Conservation (phyloP, 35 echinoderm and acorn worm genomes). For the Ophiothrix spiculata region DNA sequence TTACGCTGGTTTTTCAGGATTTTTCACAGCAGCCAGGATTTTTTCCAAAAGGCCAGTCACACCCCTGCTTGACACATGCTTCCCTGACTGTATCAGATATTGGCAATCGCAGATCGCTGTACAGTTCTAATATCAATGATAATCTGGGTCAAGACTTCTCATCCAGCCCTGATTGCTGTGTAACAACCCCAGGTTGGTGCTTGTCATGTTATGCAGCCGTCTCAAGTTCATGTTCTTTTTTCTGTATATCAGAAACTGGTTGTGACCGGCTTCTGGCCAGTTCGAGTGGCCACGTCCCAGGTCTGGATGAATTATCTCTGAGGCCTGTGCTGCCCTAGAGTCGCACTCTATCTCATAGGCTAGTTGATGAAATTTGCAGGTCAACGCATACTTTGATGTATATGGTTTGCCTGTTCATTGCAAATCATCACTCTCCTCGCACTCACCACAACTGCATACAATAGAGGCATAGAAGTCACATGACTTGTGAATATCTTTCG, state of each 20-base stretch:
- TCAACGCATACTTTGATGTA: background rate
- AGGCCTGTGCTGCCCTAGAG: background rate
- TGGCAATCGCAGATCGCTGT: background rate
- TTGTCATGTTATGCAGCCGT: background rate
- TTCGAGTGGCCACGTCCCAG: background rate
- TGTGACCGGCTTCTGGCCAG: background rate
- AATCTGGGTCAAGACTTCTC: too few relatives aligned
- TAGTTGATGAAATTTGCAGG: background rate
- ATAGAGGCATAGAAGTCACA: background rate
- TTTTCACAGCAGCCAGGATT: too few relatives aligned
- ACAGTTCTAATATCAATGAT: background rate
- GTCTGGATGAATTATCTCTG: background rate
- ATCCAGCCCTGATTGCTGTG: too few relatives aligned
- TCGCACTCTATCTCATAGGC: background rate
- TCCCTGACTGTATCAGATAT: background rate
- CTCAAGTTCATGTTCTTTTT: background rate
- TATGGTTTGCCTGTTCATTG: background rate
- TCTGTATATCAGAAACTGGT: background rate
- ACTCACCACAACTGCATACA: background rate
- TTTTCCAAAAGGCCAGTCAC: too few relatives aligned
- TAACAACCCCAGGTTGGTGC: background rate
- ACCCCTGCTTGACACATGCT: background rate
- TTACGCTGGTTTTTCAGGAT: too few relatives aligned
- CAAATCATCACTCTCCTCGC: background rate
- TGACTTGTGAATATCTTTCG: background rate